phyloP scores from a whole-genome alignment of 2,797 vertebrate genomes.

The Phalloptychus januarius region DNA sequence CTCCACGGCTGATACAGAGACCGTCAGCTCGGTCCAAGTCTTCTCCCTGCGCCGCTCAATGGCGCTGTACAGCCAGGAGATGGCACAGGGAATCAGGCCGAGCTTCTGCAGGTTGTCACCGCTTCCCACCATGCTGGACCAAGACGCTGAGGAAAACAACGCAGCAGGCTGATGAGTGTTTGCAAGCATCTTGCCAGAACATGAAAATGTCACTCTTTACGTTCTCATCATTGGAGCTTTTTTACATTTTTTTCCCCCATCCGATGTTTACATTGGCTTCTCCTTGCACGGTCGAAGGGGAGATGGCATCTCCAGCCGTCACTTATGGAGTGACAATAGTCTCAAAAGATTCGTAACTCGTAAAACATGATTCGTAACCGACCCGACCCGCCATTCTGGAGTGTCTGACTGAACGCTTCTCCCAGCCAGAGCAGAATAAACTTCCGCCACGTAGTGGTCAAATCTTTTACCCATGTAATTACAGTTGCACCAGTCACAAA shows the following conservation, averaged over 20 bases:
- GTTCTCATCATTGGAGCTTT: not conserved
- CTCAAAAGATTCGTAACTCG: too few relatives aligned
- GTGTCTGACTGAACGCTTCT: too few relatives aligned
- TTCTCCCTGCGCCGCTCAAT: conserved; percentile 94
- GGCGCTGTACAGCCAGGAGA: conserved; percentile 97
- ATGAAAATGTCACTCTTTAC: not conserved
- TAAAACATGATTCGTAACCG: too few relatives aligned
- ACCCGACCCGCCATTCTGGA: too few relatives aligned
- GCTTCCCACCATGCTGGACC: conserved; percentile 95
- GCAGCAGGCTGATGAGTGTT: conserved; percentile 4
- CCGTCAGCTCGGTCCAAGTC: conserved; percentile 92
- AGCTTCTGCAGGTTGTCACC: conserved; percentile 90
- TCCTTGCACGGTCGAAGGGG: not conserved
- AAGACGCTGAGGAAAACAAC: conserved; percentile 84
- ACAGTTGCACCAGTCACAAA: too few relatives aligned
- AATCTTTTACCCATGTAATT: too few relatives aligned
- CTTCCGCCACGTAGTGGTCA: too few relatives aligned
- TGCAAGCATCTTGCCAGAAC: not conserved
- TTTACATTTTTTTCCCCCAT: not conserved
- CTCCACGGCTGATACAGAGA: conserved; percentile 95
- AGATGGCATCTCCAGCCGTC: not conserved
- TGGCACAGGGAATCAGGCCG: conserved; percentile 94
- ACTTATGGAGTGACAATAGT: too few relatives aligned
- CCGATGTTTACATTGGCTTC: not conserved
- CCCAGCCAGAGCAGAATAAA: too few relatives aligned